Conservation (phyloP, 2,113 vertebrate genomes). For the Gracilinanus agilis region DNA sequence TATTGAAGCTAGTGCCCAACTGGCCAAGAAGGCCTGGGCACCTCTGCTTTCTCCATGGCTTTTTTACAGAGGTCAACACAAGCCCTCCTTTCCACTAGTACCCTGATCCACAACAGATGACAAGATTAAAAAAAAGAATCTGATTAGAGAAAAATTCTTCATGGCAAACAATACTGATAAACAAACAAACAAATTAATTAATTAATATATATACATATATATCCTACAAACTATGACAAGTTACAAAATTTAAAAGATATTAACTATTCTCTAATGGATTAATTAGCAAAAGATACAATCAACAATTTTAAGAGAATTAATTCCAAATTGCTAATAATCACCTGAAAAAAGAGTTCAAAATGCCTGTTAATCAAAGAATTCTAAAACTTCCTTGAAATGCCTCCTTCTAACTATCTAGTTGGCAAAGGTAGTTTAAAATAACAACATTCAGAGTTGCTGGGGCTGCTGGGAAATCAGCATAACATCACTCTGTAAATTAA, state of each 20-base stretch:
- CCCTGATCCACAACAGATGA: not conserved
- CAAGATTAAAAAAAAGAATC: not conserved
- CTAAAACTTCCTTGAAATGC: not conserved
- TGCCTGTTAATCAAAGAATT: not conserved
- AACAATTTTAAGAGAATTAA: not conserved
- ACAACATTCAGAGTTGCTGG: not conserved
- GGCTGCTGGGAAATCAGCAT: not conserved
- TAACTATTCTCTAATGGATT: not conserved
- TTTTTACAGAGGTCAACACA: not conserved
- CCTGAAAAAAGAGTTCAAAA: not conserved
- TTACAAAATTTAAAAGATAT: not conserved
- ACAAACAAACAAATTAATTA: no score
- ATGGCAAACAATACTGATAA: not conserved
- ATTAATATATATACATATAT: not conserved
- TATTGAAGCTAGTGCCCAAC: not conserved
- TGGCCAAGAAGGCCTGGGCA: not conserved
- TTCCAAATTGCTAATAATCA: not conserved
- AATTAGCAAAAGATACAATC: not conserved
- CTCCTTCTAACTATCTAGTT: not conserved
- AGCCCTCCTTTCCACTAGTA: not conserved
- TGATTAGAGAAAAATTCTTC: not conserved
- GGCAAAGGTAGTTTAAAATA: not conserved
- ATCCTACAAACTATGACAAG: not conserved
- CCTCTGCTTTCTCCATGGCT: not conserved
- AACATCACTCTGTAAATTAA: not conserved